These are phyloP conservation scores for Crotalus horridus DNA, from an alignment of 2,113 vertebrate species.

Conservation along the genomic window DNA sequence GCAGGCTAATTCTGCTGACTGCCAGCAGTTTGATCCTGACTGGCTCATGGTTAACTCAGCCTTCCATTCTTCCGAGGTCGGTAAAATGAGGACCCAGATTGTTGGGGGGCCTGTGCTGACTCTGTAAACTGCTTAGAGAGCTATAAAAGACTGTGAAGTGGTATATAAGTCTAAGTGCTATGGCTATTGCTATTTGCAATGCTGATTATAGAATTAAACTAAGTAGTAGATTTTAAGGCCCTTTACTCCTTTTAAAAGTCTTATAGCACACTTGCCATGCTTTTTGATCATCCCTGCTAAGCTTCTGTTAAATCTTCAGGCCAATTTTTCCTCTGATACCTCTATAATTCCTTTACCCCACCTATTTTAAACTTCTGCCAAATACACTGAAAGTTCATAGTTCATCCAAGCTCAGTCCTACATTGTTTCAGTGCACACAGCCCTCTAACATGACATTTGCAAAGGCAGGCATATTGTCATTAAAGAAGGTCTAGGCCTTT, in stretches of 20 bases:
- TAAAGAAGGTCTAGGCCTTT: neutral
- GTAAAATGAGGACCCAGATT: too few species aligned
- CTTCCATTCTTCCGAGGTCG: too few species aligned
- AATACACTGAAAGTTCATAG: neutral
- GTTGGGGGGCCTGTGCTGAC: too few species aligned
- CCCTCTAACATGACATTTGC: neutral
- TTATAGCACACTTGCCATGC: neutral
- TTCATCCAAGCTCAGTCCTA: neutral
- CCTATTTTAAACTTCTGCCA: neutral
- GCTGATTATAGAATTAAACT: neutral
- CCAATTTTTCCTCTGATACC: neutral
- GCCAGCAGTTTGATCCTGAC: too few species aligned
- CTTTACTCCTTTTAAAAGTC: neutral
- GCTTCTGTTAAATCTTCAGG: neutral
- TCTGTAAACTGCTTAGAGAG: too few species aligned
- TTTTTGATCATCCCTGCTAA: neutral
- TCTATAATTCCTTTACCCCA: neutral
- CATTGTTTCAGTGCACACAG: neutral
- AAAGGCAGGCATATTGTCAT: neutral
- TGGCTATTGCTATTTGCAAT: too few species aligned
- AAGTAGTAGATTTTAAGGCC: neutral
- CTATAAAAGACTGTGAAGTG: too few species aligned
- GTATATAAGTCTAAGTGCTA: too few species aligned
- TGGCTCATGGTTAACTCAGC: too few species aligned
- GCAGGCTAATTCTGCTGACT: too few species aligned